Evolutionary conservation across 1,140 invertebrate genomes (phyloP).

Genomic region (Drosophila leontia): DNA sequence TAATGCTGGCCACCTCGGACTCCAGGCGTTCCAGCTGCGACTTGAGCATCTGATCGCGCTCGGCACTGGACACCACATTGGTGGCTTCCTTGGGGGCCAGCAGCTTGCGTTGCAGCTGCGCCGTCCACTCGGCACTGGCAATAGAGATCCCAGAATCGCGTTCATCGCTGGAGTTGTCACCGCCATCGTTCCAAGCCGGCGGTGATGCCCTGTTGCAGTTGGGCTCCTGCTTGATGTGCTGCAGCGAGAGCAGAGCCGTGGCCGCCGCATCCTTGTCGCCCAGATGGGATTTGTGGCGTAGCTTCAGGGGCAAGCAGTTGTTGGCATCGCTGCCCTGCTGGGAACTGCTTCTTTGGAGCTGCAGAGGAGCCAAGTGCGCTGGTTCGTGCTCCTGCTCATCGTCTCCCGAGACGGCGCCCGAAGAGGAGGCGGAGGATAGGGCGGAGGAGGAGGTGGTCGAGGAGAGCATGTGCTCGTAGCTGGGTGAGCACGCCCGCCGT

Average conservation of each 20-base stretch:
- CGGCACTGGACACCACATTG: constrained; percentile 84
- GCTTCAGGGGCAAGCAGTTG: constrained; percentile 93
- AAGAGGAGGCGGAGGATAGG: constrained; percentile 83
- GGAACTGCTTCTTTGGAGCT: constrained; percentile 31
- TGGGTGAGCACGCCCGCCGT: constrained; percentile 85
- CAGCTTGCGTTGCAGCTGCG: constrained; percentile 79
- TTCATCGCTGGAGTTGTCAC: constrained; percentile 94
- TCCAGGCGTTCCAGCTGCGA: constrained; percentile 94
- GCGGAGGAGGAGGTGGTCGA: constrained; percentile 66
- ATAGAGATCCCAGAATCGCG: constrained; percentile 94
- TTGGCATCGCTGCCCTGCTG: constrained; percentile 78
- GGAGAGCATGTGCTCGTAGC: constrained; percentile 77
- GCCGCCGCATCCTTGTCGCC: constrained; percentile 95
- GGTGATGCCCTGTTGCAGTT: constrained; percentile 88
- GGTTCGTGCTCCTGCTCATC: constrained; percentile 79
- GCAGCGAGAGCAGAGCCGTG: constrained; percentile 90
- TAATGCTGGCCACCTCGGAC: constrained; percentile 95
- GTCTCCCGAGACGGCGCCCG: constrained; percentile 89
- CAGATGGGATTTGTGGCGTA: constrained; percentile 95
- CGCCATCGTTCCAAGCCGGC: constrained; percentile 92
- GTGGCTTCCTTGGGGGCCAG: constrained; percentile 55
- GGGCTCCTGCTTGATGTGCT: constrained; percentile 93
- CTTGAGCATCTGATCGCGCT: constrained; percentile 88
- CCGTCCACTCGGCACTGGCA: constrained; percentile 88
- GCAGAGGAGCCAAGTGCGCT: constrained; percentile 39